These are phyloP conservation scores for Drosophila aff. DNA, from an alignment of 1,140 invertebrate genomes.

Conservation along the genomic window DNA sequence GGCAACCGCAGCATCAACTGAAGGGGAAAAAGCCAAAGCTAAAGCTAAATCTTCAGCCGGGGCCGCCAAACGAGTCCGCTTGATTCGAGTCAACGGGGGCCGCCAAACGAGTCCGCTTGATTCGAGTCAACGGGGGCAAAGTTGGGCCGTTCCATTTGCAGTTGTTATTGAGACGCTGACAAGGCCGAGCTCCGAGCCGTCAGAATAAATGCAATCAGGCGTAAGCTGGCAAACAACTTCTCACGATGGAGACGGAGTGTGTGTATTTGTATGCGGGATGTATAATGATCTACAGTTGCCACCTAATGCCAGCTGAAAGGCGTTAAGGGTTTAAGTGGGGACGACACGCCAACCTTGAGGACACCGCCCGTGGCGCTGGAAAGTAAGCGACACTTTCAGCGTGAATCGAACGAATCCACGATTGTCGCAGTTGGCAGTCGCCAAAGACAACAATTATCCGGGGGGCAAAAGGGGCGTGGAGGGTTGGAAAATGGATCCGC, in stretches of 20 bases:
- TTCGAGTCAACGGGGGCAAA: constrained; percentile 38
- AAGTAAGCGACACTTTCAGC: constrained; percentile 57
- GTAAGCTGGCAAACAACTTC: constrained; percentile 57
- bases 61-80: constrained; percentile 33
- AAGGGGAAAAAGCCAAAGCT: neutral
- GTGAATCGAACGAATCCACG: constrained; percentile 57
- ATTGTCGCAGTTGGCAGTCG: constrained; percentile 53
- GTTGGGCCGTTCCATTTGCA: constrained; percentile 37
- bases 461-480: neutral
- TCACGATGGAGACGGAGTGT: neutral
- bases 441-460: constrained; percentile 64
- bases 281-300: constrained; percentile 42
- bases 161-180: constrained; percentile 57
- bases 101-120: constrained; percentile 39
- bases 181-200: constrained; percentile 43
- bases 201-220: constrained; percentile 66
- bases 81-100: constrained; percentile 43
- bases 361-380: constrained; percentile 38
- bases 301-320: constrained; percentile 48
- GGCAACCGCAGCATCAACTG: constrained; percentile 35
- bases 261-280: constrained; percentile 1
- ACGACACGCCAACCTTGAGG: constrained; percentile 48
- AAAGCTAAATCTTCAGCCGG: neutral
- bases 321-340: constrained; percentile 53
- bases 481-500: constrained; percentile 34